These are phyloP conservation scores for Dicentrarchus labrax DNA, from an alignment of 2,113 vertebrate genomes.

Conservation along the genomic window DNA sequence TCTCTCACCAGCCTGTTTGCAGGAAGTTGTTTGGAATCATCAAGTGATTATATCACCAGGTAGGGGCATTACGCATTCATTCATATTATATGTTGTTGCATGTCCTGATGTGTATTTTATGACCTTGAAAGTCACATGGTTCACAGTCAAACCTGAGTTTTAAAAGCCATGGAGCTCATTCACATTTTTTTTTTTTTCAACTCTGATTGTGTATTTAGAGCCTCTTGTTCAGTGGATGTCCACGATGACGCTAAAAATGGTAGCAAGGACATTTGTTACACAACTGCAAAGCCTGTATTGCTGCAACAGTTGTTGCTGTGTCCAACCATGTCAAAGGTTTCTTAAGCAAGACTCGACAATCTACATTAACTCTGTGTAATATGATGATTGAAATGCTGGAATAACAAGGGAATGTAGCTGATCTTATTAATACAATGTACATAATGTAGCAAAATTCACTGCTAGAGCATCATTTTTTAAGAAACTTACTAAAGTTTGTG, in stretches of 20 bases:
- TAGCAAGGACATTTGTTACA: background rate
- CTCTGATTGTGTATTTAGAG: background rate
- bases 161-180: background rate
- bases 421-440: background rate
- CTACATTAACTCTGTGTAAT: background rate
- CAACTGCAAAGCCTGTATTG: background rate
- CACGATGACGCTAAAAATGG: background rate
- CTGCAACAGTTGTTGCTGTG: background rate
- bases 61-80: conserved; percentile 9
- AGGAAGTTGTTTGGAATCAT: conserved; percentile 62
- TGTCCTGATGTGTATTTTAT: background rate
- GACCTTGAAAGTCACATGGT: background rate
- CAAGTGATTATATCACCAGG: conserved; percentile 66
- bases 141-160: background rate
- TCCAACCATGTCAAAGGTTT: background rate
- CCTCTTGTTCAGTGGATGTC: background rate
- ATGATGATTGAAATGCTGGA: background rate
- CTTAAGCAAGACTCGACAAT: background rate
- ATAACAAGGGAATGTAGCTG: background rate
- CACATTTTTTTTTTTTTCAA: background rate
- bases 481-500: background rate
- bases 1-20: conserved; percentile 76
- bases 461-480: background rate
- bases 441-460: background rate
- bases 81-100: background rate